Percentiles rank a stretch among this genome's conserved stretches.
These are phyloP conservation scores for Eudyptes chrysolophus DNA, from an alignment of 2,113 vertebrate genomes.

Conservation along the genomic window DNA sequence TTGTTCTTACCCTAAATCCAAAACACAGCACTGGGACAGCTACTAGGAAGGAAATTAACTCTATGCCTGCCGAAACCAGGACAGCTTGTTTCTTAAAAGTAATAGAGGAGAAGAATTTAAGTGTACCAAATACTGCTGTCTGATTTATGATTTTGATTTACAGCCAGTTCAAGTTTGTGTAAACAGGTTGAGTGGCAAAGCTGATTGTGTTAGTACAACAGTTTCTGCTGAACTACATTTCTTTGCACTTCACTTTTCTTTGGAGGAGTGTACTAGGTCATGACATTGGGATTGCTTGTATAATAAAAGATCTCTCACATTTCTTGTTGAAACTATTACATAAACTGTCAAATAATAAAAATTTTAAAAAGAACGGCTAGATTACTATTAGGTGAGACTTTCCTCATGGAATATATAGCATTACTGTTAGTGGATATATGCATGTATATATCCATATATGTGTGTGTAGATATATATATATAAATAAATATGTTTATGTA, in stretches of 20 bases:
- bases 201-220: background rate
- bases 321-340: background rate
- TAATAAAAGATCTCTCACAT: background rate
- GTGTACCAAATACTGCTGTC: background rate
- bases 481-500: background rate
- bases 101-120: background rate
- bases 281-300: background rate
- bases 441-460: background rate
- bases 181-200: background rate
- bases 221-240: background rate
- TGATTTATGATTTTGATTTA: background rate
- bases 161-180: background rate
- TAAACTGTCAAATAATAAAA: background rate
- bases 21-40: no score
- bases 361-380: background rate
- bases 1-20: no score
- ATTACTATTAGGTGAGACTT: background rate
- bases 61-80: no score
- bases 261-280: background rate
- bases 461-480: background rate
- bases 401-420: background rate
- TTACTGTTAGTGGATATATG: background rate
- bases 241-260: background rate
- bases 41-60: no score
- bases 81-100: background rate